These are phyloP conservation scores for Eilema depressum DNA, from an alignment of 2,888 invertebrate genomes.

Conservation along the genomic window DNA sequence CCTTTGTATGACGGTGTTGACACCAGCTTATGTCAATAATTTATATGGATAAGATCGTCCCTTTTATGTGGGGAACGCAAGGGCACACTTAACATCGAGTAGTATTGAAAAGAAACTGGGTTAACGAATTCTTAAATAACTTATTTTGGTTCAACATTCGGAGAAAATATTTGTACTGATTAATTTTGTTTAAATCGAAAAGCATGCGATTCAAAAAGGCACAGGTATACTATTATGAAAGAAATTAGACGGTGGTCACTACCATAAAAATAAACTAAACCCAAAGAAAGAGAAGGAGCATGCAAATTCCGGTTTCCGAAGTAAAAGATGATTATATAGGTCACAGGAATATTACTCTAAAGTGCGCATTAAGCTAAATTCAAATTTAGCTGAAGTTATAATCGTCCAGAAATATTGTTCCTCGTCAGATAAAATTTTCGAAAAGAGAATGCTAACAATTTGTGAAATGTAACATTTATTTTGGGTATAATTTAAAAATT, in stretches of 20 bases:
- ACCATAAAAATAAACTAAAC: no score
- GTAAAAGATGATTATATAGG: no score
- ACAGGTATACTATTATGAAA: no score
- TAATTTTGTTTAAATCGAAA: neutral
- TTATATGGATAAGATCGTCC: neutral
- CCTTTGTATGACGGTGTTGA: neutral
- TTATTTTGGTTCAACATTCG: neutral
- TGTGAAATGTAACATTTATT: slow-evolving; percentile 45
- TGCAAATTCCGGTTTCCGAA: no score
- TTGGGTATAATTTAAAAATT: slow-evolving; percentile 52
- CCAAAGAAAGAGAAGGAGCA: no score
- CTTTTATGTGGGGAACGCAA: neutral
- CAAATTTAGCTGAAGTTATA: neutral
- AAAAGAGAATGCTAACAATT: slow-evolving; percentile 34
- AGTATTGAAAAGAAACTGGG: neutral
- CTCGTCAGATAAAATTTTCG: slow-evolving; percentile 27
- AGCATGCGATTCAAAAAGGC: no score
- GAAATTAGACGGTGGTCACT: no score
- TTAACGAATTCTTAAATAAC: neutral
- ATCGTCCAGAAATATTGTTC: neutral
- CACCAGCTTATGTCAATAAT: slow-evolving; percentile 2
- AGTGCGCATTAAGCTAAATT: neutral
- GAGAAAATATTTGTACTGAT: neutral
- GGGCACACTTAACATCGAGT: neutral
- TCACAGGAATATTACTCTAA: neutral